phyloP scores from a whole-genome alignment of 2,797 vertebrate genomes.

The Australoheros facetus region DNA sequence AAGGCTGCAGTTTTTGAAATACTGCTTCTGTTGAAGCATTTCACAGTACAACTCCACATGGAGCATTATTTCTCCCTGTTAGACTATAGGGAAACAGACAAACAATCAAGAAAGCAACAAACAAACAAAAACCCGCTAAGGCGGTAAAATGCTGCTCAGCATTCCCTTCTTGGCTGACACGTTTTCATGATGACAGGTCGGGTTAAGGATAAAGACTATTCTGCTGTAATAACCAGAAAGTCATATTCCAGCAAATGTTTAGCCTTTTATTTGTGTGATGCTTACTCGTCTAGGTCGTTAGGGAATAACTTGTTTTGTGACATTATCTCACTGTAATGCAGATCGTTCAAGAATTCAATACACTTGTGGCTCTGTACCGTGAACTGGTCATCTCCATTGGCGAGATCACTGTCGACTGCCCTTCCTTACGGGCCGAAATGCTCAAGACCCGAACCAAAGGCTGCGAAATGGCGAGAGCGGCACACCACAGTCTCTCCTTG shows the following conservation, averaged over 20 bases:
- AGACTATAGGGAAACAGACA: background rate
- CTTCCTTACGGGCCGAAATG: constrained; percentile 90
- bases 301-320: constrained; percentile 2
- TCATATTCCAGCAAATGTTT: background rate
- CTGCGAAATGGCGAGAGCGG: constrained; percentile 93
- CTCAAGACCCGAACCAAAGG: constrained; percentile 92
- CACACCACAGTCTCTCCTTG: constrained; percentile 93
- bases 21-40: background rate
- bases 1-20: constrained; percentile 21
- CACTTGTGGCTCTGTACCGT: constrained; percentile 95
- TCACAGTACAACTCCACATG: constrained; percentile 12
- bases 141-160: background rate
- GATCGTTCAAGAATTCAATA: constrained; percentile 99
- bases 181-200: constrained; percentile 22
- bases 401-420: constrained; percentile 91
- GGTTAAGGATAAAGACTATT: background rate
- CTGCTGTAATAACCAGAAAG: background rate
- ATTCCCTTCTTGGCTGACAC: constrained; percentile 11
- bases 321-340: constrained; percentile 74
- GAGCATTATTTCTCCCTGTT: constrained; percentile 5
- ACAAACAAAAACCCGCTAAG: too few relatives aligned
- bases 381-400: constrained; percentile 98
- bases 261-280: background rate
- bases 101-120: too few relatives aligned
- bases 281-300: background rate